Evolutionary conservation across 1,140 invertebrate species (phyloP), one percentile per base, ranked within the genome.

Genomic region (Drosophila ogumai): DNA sequence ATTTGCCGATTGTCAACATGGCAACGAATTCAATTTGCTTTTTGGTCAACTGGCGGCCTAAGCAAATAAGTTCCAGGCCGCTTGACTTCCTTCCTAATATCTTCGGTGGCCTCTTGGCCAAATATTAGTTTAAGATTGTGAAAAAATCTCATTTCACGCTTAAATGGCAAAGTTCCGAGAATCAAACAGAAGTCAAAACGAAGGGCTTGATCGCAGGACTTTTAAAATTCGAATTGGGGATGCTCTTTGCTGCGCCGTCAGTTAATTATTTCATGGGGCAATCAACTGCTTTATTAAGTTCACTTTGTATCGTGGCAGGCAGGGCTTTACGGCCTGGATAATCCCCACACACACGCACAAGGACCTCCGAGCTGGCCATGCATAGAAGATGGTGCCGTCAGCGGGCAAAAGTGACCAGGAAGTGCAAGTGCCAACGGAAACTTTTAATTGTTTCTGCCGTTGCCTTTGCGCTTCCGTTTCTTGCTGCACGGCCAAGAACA

Each of bases 361-460:
- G 15, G 25, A 15, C 49, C 47, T n/a, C n/a, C 10, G 6, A 17
- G 50, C 41, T 64, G 61, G 63, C 64, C 64, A 49, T 54, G 43
- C 58, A 65, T 73, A 66, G 50, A 64, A 71, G 79, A 82, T 72
- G 55, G 63, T 44, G 64, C 41, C 60, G 60, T 86, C 57, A 67
- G 59, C 56, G 41, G 69, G 49, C 75, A 79, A 76, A 88, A 88
- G 75, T 78, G 84, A 73, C 49, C 84, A 88, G 84, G 84, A 88
- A 88, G 84, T 90, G 67, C 85, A 88, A 88, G 84, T 88, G 84
- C 80, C 84, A 88, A 75, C 84, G 84, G 84, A 88, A 88, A 88
- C 85, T 88, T 88, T 88, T 88, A 88, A 88, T 88, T 88, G 85
- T 88, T 88, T 88, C 85, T 90, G 85, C 84, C 69, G 76, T 84